Conservation (phyloP, 1,140 invertebrate species). For the Oncopodura yosiiana region DNA sequence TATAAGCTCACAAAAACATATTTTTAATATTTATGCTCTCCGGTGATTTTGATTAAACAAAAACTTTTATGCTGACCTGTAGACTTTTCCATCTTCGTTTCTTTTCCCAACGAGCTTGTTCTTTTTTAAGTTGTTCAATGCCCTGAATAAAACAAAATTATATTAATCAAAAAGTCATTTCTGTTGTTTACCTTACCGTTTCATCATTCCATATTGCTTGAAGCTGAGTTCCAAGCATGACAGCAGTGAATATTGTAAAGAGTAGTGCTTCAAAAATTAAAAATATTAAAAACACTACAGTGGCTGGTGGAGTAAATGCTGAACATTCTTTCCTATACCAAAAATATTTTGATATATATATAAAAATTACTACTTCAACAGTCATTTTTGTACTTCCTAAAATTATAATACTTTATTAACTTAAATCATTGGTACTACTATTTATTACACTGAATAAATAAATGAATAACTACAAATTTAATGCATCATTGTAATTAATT, state of each 20-base stretch:
- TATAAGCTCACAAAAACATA: too few species aligned
- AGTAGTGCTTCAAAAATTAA: slow-evolving; percentile 92
- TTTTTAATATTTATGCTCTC: too few species aligned
- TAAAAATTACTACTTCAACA: too few species aligned
- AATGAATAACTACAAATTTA: too few species aligned
- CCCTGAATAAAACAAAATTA: slow-evolving; percentile 50
- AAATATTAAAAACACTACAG: slow-evolving; percentile 88
- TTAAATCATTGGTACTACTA: too few species aligned
- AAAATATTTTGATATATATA: too few species aligned
- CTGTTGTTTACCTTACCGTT: slow-evolving; percentile 57
- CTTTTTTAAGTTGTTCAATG: slow-evolving; percentile 89
- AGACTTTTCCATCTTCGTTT: slow-evolving; percentile 88
- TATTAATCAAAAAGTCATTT: background rate
- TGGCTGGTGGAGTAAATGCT: slow-evolving; percentile 84
- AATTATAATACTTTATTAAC: too few species aligned
- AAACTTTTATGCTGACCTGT: too few species aligned
- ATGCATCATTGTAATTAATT: too few species aligned
- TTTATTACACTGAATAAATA: too few species aligned
- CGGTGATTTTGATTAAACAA: too few species aligned
- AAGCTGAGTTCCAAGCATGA: slow-evolving; percentile 96
- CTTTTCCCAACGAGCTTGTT: slow-evolving; percentile 79
- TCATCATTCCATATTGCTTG: slow-evolving; percentile 98
- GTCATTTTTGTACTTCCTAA: too few species aligned
- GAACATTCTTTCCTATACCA: slow-evolving; percentile 84
- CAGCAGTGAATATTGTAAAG: slow-evolving; percentile 95